A percentile compares a stretch with the other conserved stretches of the same genome.
These are phyloP conservation scores for Hirtodrosophila duncani DNA, from an alignment of 2,888 invertebrate species.

Conservation along the genomic window DNA sequence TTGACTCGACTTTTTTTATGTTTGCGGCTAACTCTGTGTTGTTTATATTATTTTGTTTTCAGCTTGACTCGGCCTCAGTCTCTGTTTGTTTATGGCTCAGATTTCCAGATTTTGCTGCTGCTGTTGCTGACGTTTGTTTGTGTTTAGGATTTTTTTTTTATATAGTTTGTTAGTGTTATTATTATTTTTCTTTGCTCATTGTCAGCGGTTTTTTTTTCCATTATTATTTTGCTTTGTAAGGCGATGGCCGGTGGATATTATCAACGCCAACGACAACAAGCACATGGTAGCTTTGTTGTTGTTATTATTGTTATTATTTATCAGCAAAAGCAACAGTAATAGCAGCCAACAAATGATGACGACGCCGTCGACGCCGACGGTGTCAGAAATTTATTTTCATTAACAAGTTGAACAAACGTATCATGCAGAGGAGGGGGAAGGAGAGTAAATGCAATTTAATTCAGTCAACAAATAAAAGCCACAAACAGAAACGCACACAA, in stretches of 20 bases:
- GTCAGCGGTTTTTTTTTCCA: constrained; percentile 25
- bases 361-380: constrained; percentile 16
- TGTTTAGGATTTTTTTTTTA: constrained; percentile 14
- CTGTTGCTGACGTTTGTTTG: constrained; percentile 25
- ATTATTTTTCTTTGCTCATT: constrained; percentile 27
- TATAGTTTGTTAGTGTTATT: constrained; percentile 7
- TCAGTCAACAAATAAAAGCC: too few relatives aligned
- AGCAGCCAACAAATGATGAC: constrained; percentile 13
- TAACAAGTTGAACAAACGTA: constrained; percentile 46
- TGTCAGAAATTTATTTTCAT: constrained; percentile 62
- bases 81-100: constrained; percentile 1
- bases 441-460: background rate
- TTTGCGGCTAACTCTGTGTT: too few relatives aligned
- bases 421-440: constrained; percentile 17
- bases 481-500: background rate
- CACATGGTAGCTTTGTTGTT: constrained; percentile 35
- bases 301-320: constrained; percentile 50
- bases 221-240: constrained; percentile 21
- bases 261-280: constrained; percentile 34
- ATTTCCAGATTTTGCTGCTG: constrained; percentile 12
- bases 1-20: too few relatives aligned
- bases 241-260: constrained; percentile 60
- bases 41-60: constrained; percentile 14
- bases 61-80: constrained; percentile 5
- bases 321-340: constrained; percentile 22